Evolutionary conservation across 2,797 vertebrate species (phyloP).

Genomic region (Sternotherus odoratus): DNA sequence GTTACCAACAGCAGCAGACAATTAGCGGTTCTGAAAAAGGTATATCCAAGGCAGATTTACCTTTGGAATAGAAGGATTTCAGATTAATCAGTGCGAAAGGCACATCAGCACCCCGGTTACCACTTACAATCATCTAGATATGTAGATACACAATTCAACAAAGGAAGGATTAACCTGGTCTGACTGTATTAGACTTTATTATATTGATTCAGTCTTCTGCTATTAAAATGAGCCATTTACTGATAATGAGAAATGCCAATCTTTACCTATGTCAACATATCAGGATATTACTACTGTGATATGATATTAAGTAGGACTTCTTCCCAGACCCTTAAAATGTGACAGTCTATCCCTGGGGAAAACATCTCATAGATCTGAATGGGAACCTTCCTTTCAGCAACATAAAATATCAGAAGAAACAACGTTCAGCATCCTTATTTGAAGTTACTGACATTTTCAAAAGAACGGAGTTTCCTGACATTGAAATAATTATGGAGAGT

Average conservation of each 20-base stretch:
- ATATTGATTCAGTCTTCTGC: slow-evolving; percentile 22
- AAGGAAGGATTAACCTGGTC: not conserved
- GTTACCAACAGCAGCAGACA: not conserved
- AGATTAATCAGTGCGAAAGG: not conserved
- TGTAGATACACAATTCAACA: not conserved
- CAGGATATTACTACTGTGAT: not conserved
- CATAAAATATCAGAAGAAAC: not conserved
- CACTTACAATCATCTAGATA: not conserved
- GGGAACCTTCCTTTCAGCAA: not conserved
- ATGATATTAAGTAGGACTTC: not conserved
- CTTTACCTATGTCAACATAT: not conserved
- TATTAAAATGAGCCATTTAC: slow-evolving; percentile 50
- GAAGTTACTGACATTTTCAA: not conserved
- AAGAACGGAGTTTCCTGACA: not conserved
- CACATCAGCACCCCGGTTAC: not conserved
- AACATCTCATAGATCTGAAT: not conserved
- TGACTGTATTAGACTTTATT: not conserved
- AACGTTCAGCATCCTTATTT: not conserved
- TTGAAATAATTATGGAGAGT: not conserved
- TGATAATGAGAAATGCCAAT: slow-evolving; percentile 28
- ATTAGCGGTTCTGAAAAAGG: not conserved
- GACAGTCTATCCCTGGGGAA: not conserved
- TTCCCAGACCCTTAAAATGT: not conserved
- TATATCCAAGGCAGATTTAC: not conserved
- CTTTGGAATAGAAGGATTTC: not conserved